Base-by-base conservation (phyloP, 2,113 vertebrate species). In the Oryzias curvinotus region DNA sequence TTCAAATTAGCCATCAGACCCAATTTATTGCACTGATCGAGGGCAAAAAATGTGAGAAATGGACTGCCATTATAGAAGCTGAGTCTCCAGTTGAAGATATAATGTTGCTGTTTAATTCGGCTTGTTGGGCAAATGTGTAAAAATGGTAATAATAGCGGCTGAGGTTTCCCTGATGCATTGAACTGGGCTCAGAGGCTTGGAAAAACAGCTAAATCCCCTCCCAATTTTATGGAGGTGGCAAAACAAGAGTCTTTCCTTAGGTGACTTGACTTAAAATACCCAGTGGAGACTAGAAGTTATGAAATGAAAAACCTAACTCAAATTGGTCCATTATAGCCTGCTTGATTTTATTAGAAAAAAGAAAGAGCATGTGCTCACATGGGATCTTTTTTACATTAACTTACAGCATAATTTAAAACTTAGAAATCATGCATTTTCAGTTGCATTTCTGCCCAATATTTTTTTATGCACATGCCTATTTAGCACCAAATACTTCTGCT, bases 1-100 rank as follows among this genome's bases (percentile, higher is more conserved):
- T 90, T 90, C 88, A 91, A 91, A 91, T 92, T 91, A 90, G 85
- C 89, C 85, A 87, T 85, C 77, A 86, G 80, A 69, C 76, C 52
- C 76, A 81, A 91, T 91, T 90, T 90, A 91, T 90, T 86, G 81
- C 85, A 73, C 69, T 72, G 82, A 88, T 90, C 77, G 85, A 88
- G 86, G 69, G 78, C 80, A 62, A 78, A 83, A 88, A 89, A 88
- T 69, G 76, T 71, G 67, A 77, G 79, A 64, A 65, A 80, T 72
- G 60, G 74, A 30, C 69, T 85, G 66, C 56, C 62, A 66, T 73
- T 84, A 83, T 57, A 65, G 66, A 68, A 53, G 58, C 62, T 53
- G 46, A 82, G 65, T 57, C 51, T 42, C n/a, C 75, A 68, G 75
- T 47, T 74, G 63, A 78, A 78, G 71, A 81, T 88, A 90, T 88